Percentiles rank a stretch among this genome's conserved stretches.
phyloP scores from a whole-genome alignment of 2,113 vertebrate species.

The Merops nubicus region DNA sequence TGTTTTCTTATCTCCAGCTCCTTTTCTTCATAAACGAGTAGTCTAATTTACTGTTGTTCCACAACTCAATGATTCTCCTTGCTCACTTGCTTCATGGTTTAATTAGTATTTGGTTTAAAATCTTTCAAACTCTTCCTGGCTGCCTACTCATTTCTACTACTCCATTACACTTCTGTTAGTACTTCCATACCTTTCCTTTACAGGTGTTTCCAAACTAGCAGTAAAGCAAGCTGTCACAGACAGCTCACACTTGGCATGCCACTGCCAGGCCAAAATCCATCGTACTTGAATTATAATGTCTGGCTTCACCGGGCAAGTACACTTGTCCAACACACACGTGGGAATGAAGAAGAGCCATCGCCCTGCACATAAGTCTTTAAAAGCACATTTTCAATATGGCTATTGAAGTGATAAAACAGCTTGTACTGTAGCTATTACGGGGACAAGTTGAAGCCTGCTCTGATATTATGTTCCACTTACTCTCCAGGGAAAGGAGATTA shows the following conservation, averaged over 20 bases:
- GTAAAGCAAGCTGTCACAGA: not conserved
- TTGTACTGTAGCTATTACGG: not conserved
- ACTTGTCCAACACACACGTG: rapidly evolving
- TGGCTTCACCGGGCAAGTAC: not conserved
- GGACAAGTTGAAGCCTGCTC: not conserved
- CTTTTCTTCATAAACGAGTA: not conserved
- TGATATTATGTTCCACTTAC: not conserved
- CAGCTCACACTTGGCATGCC: not conserved
- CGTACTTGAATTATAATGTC: not conserved
- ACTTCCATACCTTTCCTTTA: not conserved
- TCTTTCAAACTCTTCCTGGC: not conserved
- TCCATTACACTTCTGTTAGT: not conserved
- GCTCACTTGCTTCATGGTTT: not conserved
- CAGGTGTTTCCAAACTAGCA: not conserved
- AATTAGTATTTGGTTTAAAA: not conserved
- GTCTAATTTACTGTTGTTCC: not conserved
- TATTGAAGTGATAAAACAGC: not conserved
- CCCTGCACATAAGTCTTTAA: not conserved
- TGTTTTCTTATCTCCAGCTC: not conserved
- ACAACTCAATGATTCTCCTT: not conserved
- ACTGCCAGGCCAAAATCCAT: not conserved
- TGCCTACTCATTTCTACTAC: not conserved
- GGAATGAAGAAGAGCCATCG: not conserved
- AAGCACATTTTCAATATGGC: not conserved
- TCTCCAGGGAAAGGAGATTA: not conserved